Evolutionary conservation across 2,797 vertebrate species (phyloP).

Genomic region (Chlorospingus semifuscus): DNA sequence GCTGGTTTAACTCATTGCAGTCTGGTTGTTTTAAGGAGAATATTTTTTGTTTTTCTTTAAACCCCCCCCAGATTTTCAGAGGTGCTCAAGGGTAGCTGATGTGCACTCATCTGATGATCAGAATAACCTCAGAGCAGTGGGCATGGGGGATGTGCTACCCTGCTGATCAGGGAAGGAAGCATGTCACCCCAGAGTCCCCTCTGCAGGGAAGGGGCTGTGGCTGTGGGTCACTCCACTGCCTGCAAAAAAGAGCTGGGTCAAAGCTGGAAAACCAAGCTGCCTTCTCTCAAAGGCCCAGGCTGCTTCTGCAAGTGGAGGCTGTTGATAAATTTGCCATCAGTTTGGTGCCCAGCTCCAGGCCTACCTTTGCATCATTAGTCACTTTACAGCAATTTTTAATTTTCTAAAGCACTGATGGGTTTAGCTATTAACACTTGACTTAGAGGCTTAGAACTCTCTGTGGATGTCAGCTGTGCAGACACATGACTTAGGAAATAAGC

Average conservation of each 20-base stretch:
- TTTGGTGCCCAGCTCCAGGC: neutral
- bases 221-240: neutral
- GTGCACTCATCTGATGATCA: neutral
- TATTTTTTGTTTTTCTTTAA: neutral
- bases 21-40: neutral
- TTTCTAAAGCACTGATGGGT: neutral
- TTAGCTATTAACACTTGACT: slow-evolving; percentile 18
- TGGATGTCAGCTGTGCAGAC: slow-evolving; percentile 36
- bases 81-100: neutral
- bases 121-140: neutral
- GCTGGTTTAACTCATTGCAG: slow-evolving; percentile 10
- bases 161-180: neutral
- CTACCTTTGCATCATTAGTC: neutral
- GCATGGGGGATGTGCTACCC: fast-evolving
- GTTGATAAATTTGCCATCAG: neutral
- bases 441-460: neutral
- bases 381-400: neutral
- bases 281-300: neutral
- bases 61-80: neutral
- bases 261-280: neutral
- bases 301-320: neutral
- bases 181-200: neutral
- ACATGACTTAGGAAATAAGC: slow-evolving; percentile 19
- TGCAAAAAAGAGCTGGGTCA: neutral
- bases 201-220: neutral